Conservation (phyloP, 2,113 vertebrate genomes). For the Globicephala melas region DNA sequence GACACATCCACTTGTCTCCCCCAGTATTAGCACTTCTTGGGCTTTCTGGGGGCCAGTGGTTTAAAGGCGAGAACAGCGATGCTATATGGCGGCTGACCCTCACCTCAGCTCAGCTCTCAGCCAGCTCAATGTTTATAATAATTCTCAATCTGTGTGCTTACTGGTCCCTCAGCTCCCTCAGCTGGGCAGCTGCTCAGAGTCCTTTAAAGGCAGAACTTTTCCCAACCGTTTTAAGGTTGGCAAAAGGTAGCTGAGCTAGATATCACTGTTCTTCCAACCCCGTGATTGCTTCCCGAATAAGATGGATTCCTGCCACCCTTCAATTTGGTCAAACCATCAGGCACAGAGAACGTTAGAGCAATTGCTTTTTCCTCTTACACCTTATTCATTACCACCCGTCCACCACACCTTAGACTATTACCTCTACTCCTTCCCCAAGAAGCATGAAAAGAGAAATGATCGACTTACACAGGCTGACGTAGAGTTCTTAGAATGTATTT, state of each 20-base stretch:
- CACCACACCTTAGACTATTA: not conserved
- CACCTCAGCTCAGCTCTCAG: not conserved
- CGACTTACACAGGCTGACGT: not conserved
- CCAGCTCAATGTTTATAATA: not conserved
- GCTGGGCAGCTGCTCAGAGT: not conserved
- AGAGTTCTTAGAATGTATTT: constrained; percentile 78
- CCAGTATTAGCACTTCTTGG: not conserved
- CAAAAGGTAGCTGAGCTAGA: not conserved
- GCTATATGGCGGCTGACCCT: not conserved
- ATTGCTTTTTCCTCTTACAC: not conserved
- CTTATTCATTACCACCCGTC: not conserved
- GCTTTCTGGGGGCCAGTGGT: not conserved
- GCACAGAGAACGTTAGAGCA: not conserved
- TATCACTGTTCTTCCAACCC: not conserved
- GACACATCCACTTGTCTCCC: not conserved
- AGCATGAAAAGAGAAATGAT: not conserved
- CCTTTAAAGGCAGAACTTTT: not conserved
- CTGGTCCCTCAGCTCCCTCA: not conserved
- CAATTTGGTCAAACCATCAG: not conserved
- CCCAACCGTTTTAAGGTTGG: not conserved
- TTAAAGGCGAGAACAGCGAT: not conserved
- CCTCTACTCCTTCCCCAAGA: not conserved
- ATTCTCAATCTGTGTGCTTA: not conserved
- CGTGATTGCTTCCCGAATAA: not conserved
- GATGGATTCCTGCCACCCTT: constrained; percentile 10